phyloP scores from a whole-genome alignment of 2,797 vertebrate species.

The Xyrichtys novacula region DNA sequence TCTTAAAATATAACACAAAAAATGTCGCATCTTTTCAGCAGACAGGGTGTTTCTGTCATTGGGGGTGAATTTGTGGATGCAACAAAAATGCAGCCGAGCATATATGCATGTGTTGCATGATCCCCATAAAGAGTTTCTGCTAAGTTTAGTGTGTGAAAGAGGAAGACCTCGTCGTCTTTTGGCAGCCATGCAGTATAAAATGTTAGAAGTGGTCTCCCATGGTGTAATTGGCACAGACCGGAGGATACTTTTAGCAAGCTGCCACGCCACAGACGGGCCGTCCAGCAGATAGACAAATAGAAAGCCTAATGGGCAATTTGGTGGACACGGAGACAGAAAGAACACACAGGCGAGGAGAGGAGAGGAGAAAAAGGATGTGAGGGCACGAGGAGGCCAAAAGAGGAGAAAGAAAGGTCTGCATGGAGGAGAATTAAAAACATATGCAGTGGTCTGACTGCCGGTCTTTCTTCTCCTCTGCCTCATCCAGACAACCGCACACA shows the following conservation, averaged over 20 bases:
- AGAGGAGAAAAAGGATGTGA: constrained; percentile 8
- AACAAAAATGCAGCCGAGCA: constrained; percentile 6
- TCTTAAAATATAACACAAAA: constrained; percentile 1
- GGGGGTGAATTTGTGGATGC: background rate
- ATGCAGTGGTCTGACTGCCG: constrained; percentile 77
- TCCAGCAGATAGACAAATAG: constrained; percentile 67
- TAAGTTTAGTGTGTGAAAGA: background rate
- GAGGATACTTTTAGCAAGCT: constrained; percentile 61
- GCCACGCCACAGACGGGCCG: constrained; percentile 64
- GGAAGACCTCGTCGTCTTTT: constrained; percentile 25
- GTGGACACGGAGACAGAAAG: constrained; percentile 56
- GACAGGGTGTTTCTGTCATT: background rate
- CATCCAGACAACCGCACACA: constrained; percentile 75
- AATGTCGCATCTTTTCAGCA: background rate
- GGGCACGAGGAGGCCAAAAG: constrained; percentile 46
- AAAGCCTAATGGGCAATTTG: constrained; percentile 70
- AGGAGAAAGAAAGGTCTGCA: constrained; percentile 62
- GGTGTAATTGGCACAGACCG: constrained; percentile 53
- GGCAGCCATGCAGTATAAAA: constrained; percentile 44
- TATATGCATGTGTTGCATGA: constrained; percentile 15
- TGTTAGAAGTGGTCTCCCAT: constrained; percentile 68
- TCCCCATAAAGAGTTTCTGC: constrained; percentile 17
- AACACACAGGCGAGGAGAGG: constrained; percentile 19
- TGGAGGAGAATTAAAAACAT: constrained; percentile 77
- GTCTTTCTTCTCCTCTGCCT: constrained; percentile 62